Conservation (phyloP, 2,888 invertebrate genomes). For the Tanytarsus gracilentus region DNA sequence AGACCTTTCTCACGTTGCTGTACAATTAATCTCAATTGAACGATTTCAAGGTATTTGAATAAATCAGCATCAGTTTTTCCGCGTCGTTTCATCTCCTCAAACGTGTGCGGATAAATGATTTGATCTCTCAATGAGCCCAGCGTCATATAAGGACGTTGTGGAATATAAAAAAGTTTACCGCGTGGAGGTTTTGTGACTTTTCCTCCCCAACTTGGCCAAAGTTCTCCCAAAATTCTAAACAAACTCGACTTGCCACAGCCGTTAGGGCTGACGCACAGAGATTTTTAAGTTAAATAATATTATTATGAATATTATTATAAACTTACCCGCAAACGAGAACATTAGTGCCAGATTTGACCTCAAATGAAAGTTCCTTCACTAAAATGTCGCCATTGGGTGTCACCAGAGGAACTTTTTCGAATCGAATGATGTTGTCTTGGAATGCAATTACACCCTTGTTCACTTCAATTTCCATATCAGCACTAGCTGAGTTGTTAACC, state of each 20-base stretch:
- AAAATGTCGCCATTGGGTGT: slow-evolving; percentile 97
- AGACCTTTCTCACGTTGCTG: slow-evolving; percentile 77
- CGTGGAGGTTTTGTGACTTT: slow-evolving; percentile 88
- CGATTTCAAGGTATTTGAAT: slow-evolving; percentile 63
- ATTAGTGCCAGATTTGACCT: slow-evolving; percentile 90
- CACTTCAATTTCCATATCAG: slow-evolving; percentile 47
- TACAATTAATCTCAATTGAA: slow-evolving; percentile 71
- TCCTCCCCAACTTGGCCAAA: slow-evolving; percentile 96
- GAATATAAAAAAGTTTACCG: slow-evolving; percentile 80
- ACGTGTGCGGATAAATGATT: slow-evolving; percentile 90
- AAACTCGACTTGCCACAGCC: slow-evolving; percentile 97
- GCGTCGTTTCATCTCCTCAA: slow-evolving; percentile 69
- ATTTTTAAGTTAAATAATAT: too few relatives aligned
- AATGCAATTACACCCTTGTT: slow-evolving; percentile 72
- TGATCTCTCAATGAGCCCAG: slow-evolving; percentile 89
- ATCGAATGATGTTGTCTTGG: slow-evolving; percentile 81
- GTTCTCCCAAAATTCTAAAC: slow-evolving; percentile 90
- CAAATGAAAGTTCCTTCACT: slow-evolving; percentile 78
- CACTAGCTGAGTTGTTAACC: slow-evolving; percentile 43
- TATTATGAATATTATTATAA: background rate
- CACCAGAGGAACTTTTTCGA: slow-evolving; percentile 87
- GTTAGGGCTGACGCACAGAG: too few relatives aligned
- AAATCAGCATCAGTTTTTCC: slow-evolving; percentile 74
- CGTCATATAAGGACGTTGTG: slow-evolving; percentile 86
- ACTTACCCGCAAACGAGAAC: slow-evolving; percentile 81